Percentiles rank a stretch among this genome's conserved stretches.
These are phyloP conservation scores for Manis javanica DNA, from an alignment of 2,797 vertebrate genomes.

Conservation along the genomic window DNA sequence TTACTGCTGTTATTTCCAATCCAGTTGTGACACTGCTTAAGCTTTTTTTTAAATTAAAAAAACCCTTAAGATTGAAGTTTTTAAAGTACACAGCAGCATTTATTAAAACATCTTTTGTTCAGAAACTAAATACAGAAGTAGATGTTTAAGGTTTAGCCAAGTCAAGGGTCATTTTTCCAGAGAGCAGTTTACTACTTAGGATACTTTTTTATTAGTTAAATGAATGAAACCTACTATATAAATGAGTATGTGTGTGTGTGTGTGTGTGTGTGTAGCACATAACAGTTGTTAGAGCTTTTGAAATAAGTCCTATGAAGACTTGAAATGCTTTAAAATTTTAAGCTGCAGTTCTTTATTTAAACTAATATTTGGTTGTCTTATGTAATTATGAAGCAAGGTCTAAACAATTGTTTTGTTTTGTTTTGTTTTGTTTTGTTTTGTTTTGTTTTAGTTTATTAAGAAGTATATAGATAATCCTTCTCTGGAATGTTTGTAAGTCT, in stretches of 20 bases:
- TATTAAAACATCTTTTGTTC: not conserved
- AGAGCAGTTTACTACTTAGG: conserved; percentile 9
- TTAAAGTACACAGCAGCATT: not conserved
- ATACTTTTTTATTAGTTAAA: conserved; percentile 26
- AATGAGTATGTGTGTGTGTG: not conserved
- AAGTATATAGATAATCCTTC: not conserved
- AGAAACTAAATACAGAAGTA: conserved; percentile 38
- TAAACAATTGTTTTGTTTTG: not conserved
- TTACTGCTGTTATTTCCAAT: not conserved
- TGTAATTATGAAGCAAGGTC: not conserved
- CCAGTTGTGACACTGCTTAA: not conserved
- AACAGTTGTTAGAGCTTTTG: conserved; percentile 18
- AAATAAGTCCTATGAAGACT: conserved; percentile 22
- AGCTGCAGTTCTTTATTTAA: not conserved
- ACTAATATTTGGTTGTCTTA: not conserved
- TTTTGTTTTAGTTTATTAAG: conserved; percentile 41
- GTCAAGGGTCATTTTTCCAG: conserved; percentile 6
- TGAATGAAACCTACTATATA: conserved; percentile 1
- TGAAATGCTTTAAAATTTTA: conserved; percentile 38
- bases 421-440: too few relatives aligned
- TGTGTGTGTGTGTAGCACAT: not conserved
- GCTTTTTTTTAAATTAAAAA: not conserved
- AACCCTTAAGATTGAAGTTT: not conserved
- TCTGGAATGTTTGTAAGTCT: not conserved
- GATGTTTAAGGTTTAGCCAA: not conserved